These are phyloP conservation scores for Onthophagus sagittarius DNA, from an alignment of 2,888 invertebrate genomes.

Conservation along the genomic window DNA sequence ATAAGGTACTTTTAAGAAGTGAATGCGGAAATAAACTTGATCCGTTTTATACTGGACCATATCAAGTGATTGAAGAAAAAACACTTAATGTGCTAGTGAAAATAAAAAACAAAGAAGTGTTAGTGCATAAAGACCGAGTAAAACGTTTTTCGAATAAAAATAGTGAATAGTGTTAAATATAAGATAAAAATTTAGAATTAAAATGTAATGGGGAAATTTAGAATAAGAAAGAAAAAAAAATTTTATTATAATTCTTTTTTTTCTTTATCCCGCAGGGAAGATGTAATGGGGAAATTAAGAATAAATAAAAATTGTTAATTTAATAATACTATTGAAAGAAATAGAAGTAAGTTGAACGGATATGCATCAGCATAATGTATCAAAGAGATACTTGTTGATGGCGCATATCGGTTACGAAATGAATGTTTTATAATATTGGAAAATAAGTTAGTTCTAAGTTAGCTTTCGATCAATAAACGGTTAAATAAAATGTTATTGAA, in stretches of 20 bases:
- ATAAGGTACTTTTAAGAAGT: slow-evolving; percentile 1
- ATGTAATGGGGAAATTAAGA: background rate
- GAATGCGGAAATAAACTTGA: slow-evolving; percentile 4
- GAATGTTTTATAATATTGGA: too few species aligned
- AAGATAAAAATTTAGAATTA: background rate
- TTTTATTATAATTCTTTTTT: background rate
- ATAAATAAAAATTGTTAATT: background rate
- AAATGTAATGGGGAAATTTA: background rate
- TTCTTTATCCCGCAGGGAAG: background rate
- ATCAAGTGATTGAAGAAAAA: background rate
- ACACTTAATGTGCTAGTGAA: background rate
- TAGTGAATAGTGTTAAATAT: background rate
- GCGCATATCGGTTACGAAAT: background rate
- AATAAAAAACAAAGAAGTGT: background rate
- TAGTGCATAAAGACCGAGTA: background rate
- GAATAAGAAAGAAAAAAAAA: background rate
- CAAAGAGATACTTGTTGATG: background rate
- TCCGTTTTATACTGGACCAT: background rate
- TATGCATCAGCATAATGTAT: background rate
- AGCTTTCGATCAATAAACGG: too few species aligned
- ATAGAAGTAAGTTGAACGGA: background rate
- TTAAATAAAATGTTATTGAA: too few species aligned
- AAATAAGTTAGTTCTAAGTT: too few species aligned
- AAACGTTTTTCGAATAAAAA: background rate
- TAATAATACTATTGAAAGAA: background rate